Evolutionary conservation across 2,888 invertebrate genomes (phyloP), one percentile per base, ranked within the genome.

Genomic region (Dione juno): DNA sequence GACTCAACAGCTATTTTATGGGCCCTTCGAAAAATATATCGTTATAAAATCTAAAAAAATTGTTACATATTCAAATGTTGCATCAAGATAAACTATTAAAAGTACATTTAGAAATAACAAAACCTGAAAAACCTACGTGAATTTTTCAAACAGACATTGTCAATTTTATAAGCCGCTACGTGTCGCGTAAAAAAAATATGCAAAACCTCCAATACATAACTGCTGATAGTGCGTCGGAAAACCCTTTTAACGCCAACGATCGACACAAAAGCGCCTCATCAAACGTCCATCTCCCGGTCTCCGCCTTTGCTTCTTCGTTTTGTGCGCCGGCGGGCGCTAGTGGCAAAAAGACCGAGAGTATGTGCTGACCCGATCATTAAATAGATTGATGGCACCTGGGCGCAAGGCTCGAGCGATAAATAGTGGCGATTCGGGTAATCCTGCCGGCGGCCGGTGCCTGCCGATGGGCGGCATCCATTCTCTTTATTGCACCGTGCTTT

Each of bases 311-410:
- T 81, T 87, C 87, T 88, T 90, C 88, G 83, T 89, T 91, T 90
- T 90, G 87, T 80, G 77, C 82, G 82, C 77, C 79, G 84, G 79
- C 82, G 84, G 80, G 81, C 80, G 84, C 80, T 78, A 81, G 81
- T 81, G 81, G 81, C 85, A 92, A 92, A 92, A 93, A 90, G 90
- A 85, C 82, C 84, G 85, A 90, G 91, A 90, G 87, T 84, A 87
- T 85, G 90, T 89, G 93, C 93, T 92, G 93, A 93, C 92, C 93
- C 92, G 92, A 92, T 93, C 93, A 92, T 93, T 93, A 93, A 92
- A 92, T 89, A 93, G 93, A 93, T 93, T 90, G 93, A 93, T 93
- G 87, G 93, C 90, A 92, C 93, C 93, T 93, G 93, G 90, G 91
- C 89, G 90, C 88, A 88, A 88, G 90, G 89, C 90, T 88, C 83